Conservation (phyloP, 2,797 vertebrate genomes). For the Anomalospiza imberbis region DNA sequence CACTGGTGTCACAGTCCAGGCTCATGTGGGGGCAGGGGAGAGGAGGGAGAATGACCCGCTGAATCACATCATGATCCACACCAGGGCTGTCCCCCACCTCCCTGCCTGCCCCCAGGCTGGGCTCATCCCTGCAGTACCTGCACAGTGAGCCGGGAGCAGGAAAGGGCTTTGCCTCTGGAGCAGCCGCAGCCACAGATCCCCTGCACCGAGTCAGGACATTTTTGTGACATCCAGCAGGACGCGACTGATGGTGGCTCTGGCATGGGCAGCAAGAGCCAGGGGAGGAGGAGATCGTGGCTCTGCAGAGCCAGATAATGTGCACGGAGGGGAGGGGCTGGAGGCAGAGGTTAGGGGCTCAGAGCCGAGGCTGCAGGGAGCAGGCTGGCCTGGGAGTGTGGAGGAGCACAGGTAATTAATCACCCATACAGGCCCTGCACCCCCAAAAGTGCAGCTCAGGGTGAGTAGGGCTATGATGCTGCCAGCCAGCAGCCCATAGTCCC, state of each 20-base stretch:
- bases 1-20: not conserved
- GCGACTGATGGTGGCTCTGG: not conserved
- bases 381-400: rapidly evolving
- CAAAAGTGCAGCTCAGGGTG: not conserved
- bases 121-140: not conserved
- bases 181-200: rapidly evolving
- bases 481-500: not conserved
- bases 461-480: rapidly evolving
- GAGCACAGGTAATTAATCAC: not conserved
- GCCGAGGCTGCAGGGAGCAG: not conserved
- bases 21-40: not conserved
- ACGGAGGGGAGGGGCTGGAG: not conserved
- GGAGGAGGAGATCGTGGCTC: not conserved
- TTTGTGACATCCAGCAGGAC: not conserved
- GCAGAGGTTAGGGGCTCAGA: not conserved
- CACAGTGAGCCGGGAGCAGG: rapidly evolving
- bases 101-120: not conserved
- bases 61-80: rapidly evolving
- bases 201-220: not conserved
- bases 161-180: not conserved
- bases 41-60: not conserved
- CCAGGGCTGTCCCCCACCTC: not conserved
- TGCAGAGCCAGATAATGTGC: not conserved
- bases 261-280: not conserved
- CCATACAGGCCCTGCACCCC: not conserved